Conservation (phyloP, 2,888 invertebrate genomes). For the Leucania comma region DNA sequence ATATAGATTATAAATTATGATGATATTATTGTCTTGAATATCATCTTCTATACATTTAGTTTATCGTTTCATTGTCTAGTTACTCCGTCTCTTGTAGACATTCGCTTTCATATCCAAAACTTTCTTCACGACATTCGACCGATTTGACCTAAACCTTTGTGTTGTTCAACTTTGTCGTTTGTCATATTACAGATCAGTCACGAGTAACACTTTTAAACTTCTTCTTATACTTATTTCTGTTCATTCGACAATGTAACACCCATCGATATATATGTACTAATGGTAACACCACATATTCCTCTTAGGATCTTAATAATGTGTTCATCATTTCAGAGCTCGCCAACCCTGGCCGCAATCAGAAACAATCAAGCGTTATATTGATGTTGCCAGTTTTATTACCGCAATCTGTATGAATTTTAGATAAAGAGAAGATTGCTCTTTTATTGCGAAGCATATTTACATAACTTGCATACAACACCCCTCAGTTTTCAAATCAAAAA, state of each 20-base stretch:
- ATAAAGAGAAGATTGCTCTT: slow-evolving; percentile 71
- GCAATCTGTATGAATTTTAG: slow-evolving; percentile 79
- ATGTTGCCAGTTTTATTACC: slow-evolving; percentile 78
- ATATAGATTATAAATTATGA: too few species aligned
- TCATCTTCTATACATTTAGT: too few species aligned
- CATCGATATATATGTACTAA: too few species aligned
- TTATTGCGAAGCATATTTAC: slow-evolving; percentile 61
- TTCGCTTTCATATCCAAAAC: too few species aligned
- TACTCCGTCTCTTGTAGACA: too few species aligned
- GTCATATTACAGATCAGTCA: too few species aligned
- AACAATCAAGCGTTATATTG: slow-evolving; percentile 80
- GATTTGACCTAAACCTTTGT: too few species aligned
- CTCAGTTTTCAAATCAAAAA: slow-evolving; percentile 39
- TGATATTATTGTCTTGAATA: too few species aligned
- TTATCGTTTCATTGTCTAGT: too few species aligned
- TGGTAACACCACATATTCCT: neutral
- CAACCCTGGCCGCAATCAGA: slow-evolving; percentile 63
- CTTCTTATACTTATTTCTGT: neutral
- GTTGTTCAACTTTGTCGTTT: too few species aligned
- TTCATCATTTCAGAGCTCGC: slow-evolving; percentile 33
- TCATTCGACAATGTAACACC: too few species aligned
- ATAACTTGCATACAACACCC: slow-evolving; percentile 42
- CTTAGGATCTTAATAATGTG: slow-evolving; percentile 21
- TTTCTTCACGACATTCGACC: too few species aligned
- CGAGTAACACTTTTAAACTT: neutral